phyloP scores from a whole-genome alignment of 2,113 vertebrate genomes.

The Dinomys branickii region DNA sequence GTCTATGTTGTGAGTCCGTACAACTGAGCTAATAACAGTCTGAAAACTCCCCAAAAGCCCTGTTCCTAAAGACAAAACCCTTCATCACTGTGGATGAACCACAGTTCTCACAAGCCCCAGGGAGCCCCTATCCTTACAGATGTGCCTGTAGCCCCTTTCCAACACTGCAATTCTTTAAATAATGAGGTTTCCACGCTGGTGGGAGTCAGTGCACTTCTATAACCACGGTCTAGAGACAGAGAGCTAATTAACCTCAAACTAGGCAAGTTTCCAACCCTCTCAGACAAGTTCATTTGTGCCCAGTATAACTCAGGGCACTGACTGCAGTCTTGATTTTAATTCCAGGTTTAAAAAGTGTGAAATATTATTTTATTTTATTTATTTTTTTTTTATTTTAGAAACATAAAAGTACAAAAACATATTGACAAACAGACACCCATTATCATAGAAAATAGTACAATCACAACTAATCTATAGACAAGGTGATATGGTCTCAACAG shows the following conservation, averaged over 20 bases:
- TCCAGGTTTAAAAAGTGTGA: conserved; percentile 50
- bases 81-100: not conserved
- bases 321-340: conserved; percentile 55
- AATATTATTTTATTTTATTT: too few relatives aligned
- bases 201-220: not conserved
- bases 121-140: not conserved
- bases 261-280: conserved; percentile 61
- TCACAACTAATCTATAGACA: too few relatives aligned
- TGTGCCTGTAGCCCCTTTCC: not conserved
- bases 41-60: not conserved
- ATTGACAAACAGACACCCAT: too few relatives aligned
- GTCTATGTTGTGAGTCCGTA: not conserved
- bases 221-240: not conserved
- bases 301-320: not conserved
- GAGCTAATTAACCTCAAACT: conserved; percentile 62
- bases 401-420: too few relatives aligned
- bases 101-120: not conserved
- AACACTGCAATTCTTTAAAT: not conserved
- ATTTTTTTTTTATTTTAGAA: too few relatives aligned
- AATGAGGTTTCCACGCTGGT: conserved; percentile 12
- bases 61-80: not conserved
- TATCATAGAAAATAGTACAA: too few relatives aligned
- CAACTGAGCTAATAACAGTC: not conserved
- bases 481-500: too few relatives aligned
- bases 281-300: conserved; percentile 53